Evolutionary conservation across 2,888 invertebrate species (phyloP).

Genomic region (Hirudinaria manillensis): DNA sequence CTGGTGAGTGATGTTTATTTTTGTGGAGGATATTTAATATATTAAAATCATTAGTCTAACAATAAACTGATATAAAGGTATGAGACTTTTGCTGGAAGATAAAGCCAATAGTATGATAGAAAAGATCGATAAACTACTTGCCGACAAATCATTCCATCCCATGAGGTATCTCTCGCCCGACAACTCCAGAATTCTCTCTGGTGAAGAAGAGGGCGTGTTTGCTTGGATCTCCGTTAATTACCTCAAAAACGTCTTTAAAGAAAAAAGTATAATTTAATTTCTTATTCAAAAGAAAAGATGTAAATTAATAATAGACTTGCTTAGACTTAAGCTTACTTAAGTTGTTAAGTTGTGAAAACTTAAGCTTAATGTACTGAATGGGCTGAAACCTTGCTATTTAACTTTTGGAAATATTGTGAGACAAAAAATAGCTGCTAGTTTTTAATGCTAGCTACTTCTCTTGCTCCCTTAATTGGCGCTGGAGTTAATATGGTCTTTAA

Average conservation of each 20-base stretch:
- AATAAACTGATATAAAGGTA: slow-evolving; percentile 5
- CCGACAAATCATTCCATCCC: slow-evolving; percentile 6
- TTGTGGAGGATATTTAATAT: not conserved
- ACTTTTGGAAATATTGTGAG: too few species aligned
- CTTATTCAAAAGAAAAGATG: too few species aligned
- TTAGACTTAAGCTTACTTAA: too few species aligned
- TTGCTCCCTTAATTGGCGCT: too few species aligned
- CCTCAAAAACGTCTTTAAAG: slow-evolving; percentile 40
- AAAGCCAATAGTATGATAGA: not conserved
- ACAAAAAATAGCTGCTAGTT: too few species aligned
- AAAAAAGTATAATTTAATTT: not conserved
- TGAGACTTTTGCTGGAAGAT: slow-evolving; percentile 18
- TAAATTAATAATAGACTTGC: too few species aligned
- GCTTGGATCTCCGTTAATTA: slow-evolving; percentile 59
- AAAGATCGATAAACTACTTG: slow-evolving; percentile 33
- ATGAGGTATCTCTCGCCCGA: not conserved
- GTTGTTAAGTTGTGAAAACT: too few species aligned
- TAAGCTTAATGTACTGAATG: too few species aligned
- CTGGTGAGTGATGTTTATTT: slow-evolving; percentile 28
- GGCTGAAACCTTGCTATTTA: too few species aligned
- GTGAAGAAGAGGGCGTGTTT: slow-evolving; percentile 59
- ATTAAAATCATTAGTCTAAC: not conserved
- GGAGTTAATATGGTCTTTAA: too few species aligned
- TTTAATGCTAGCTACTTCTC: too few species aligned
- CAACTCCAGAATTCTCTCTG: slow-evolving; percentile 51